Evolutionary conservation across 2,113 vertebrate species (phyloP).

Genomic region (Xenopus tropicalis): DNA sequence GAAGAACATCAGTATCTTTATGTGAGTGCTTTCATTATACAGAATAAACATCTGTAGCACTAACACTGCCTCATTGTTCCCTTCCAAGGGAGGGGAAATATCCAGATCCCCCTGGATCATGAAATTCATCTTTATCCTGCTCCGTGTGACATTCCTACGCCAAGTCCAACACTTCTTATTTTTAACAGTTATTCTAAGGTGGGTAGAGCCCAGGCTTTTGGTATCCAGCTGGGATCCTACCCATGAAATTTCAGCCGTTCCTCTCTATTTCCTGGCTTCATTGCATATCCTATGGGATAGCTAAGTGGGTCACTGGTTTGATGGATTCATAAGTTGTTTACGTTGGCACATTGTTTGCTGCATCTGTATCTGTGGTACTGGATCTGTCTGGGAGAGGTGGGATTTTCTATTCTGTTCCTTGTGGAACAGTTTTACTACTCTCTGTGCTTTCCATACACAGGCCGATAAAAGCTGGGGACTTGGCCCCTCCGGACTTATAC

Average conservation of each 20-base stretch:
- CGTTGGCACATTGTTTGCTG: neutral
- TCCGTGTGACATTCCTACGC: conserved; percentile 1
- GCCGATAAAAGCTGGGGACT: too few relatives aligned
- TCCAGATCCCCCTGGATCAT: conserved; percentile 16
- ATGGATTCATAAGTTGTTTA: neutral
- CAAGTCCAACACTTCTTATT: conserved; percentile 35
- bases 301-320: neutral
- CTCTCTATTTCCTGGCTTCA: neutral
- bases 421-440: too few relatives aligned
- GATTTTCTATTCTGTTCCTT: too few relatives aligned
- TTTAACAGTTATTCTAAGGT: conserved; percentile 37
- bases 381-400: too few relatives aligned
- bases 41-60: neutral
- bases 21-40: neutral
- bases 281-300: neutral
- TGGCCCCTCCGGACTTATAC: too few relatives aligned
- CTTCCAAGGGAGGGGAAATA: neutral
- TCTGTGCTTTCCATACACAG: too few relatives aligned
- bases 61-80: conserved; percentile 31
- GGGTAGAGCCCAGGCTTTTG: conserved; percentile 6
- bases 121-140: conserved; percentile 37
- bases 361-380: too few relatives aligned
- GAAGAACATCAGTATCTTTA: conserved; percentile 1
- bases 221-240: conserved; percentile 2
- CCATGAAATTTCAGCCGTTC: neutral